Percentiles rank a stretch among this genome's conserved stretches.
Conservation (phyloP, 2,113 vertebrate genomes). For the Baryphthengus martii region DNA sequence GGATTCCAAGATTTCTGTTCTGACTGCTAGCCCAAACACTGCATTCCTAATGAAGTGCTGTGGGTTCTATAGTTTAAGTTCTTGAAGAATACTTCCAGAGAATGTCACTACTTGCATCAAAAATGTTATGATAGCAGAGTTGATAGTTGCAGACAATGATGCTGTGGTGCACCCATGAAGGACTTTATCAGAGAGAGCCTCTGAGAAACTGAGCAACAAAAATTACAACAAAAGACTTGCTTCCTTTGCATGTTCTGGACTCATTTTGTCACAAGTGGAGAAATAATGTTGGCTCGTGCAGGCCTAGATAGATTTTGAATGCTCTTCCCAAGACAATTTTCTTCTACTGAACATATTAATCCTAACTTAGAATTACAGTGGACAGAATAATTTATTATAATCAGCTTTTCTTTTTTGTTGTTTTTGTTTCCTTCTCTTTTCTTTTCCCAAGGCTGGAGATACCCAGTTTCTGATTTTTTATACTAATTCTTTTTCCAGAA, state of each 20-base stretch:
- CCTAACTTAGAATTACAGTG: neutral
- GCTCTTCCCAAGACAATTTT: neutral
- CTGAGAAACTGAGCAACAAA: neutral
- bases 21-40: neutral
- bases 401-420: neutral
- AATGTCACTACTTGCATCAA: neutral
- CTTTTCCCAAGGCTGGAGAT: neutral
- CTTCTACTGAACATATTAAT: neutral
- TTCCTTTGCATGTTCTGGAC: neutral
- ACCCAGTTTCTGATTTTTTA: neutral
- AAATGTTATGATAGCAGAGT: neutral
- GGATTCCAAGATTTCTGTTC: neutral
- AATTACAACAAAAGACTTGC: neutral
- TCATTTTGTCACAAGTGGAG: neutral
- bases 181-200: neutral
- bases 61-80: neutral
- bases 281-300: neutral
- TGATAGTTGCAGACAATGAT: neutral
- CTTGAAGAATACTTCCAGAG: neutral
- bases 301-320: neutral
- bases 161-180: neutral
- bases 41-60: neutral
- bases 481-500: neutral
- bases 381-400: neutral
- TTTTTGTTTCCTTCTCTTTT: neutral